Conservation (phyloP, 2,797 vertebrate species). For the Cossypha polioptera region DNA sequence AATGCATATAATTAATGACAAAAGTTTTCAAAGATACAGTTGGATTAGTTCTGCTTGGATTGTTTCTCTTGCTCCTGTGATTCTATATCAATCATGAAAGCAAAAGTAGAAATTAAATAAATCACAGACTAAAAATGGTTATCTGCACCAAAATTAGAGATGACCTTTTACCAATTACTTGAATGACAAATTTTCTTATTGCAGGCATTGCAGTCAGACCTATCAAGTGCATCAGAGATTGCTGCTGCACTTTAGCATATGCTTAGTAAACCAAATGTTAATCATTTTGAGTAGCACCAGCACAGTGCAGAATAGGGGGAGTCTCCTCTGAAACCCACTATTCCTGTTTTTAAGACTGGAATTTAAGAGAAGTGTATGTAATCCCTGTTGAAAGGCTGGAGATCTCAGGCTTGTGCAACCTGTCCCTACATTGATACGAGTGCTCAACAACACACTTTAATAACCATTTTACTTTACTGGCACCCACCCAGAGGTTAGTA, state of each 20-base stretch:
- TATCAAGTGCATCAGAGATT: neutral
- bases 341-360: neutral
- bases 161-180: neutral
- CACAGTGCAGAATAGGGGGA: neutral
- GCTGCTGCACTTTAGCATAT: neutral
- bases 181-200: neutral
- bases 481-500: neutral
- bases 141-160: neutral
- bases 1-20: neutral
- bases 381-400: neutral
- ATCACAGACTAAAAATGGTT: neutral
- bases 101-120: neutral
- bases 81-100: neutral
- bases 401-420: neutral
- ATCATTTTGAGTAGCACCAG: neutral
- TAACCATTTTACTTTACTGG: neutral
- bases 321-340: neutral
- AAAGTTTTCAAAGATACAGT: neutral
- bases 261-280: neutral
- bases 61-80: neutral
- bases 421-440: neutral
- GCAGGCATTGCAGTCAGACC: neutral
- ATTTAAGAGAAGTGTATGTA: neutral
- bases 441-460: neutral
- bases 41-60: constrained; percentile 23